Evolutionary conservation across 2,797 vertebrate genomes (phyloP), one percentile per base, ranked within the genome.

Genomic region (Natrix natrix): DNA sequence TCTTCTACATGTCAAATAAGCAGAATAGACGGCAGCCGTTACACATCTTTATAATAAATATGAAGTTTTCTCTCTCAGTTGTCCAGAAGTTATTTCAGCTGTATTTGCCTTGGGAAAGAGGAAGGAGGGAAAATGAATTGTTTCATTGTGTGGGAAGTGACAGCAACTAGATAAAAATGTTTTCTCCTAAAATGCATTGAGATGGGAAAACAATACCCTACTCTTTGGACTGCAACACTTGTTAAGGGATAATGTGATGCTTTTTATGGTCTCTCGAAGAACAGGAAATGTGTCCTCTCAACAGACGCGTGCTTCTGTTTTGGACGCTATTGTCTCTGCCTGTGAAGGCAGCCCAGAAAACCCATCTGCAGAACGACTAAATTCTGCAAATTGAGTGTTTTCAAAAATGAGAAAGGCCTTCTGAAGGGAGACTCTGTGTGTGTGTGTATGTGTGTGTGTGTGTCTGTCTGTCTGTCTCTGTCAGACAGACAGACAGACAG

Each of bases 181-280:
- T 87, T 93, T 93, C 88, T 69, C 92, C 94, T 94, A 94, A 94
- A 87, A 89, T 90, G 90, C 43, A 86, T 88, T 91, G 94, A 90
- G 90, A 59, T 32, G 94, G 91, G 52, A 89, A 95, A 92, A 97
- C 96, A 97, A 95, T 91, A 91, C 11, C 14, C 43, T 91, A 16
- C 95, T 95, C 26, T 96, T 95, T 95, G 78, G 93, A 94, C 54
- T 0, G 20, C 94, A 22, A 78, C 24, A 17, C 83, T 90, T 59
- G 3, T 37, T 37, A 57, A 26, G 87, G 92, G 89, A 1, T 88
- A 2, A 52, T 89, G 90, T 91, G 32, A 87, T 89, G 61, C 90
- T 86, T 92, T 93, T 86, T 94, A 14, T 92, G 57, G 59, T 48
- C 22, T 48, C 22, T 60, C 90, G 94, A 91, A 91, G n/a, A n/a